phyloP scores from a whole-genome alignment of 2,113 vertebrate species.

The Camelus dromedarius region DNA sequence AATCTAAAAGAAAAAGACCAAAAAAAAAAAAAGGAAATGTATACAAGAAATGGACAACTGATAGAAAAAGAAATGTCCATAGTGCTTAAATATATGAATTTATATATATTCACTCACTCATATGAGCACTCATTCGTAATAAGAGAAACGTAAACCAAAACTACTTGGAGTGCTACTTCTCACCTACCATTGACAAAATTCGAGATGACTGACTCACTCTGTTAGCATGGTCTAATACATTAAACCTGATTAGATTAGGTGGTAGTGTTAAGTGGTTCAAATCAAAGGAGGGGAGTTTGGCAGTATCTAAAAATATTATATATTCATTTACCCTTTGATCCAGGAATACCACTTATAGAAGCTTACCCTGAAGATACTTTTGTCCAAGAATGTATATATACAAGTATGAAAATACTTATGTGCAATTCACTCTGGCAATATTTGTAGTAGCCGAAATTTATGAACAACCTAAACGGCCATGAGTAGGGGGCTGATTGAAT shows the following conservation, averaged over 20 bases:
- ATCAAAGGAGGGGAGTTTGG: neutral
- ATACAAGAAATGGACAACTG: neutral
- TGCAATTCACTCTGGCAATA: neutral
- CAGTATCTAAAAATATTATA: neutral
- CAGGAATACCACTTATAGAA: neutral
- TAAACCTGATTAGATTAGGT: neutral
- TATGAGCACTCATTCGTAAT: neutral
- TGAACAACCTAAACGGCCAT: neutral
- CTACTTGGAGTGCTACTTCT: neutral
- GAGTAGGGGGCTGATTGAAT: neutral
- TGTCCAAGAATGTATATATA: neutral
- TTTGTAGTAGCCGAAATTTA: neutral
- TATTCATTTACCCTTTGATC: neutral
- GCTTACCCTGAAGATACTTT: neutral
- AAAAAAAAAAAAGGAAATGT: neutral
- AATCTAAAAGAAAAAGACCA: neutral
- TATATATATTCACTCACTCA: too few relatives aligned
- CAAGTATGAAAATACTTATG: neutral
- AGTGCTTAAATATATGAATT: neutral
- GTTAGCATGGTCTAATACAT: neutral
- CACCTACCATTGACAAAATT: neutral
- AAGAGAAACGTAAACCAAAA: neutral
- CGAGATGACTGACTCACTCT: neutral
- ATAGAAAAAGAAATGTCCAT: neutral
- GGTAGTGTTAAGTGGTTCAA: neutral